These are phyloP conservation scores for Parauchenoglanis ngamensis DNA, from an alignment of 2,797 vertebrate species.

Conservation along the genomic window DNA sequence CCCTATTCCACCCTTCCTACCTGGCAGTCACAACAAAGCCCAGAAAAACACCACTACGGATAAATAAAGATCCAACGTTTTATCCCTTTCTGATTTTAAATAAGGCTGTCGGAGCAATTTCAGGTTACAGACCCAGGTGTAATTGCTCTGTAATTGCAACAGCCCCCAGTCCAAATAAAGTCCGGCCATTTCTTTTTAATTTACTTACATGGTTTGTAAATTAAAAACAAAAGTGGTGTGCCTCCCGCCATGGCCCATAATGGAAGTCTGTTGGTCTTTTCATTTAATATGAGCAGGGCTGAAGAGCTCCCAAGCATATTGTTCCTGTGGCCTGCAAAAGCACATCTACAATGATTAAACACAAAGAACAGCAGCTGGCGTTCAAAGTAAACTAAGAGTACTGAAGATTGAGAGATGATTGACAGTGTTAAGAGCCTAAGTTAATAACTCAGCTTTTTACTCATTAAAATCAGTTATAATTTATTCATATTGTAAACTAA, in stretches of 20 bases:
- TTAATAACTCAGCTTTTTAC: not conserved
- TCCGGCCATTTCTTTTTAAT: conserved; percentile 5
- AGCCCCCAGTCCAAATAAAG: conserved; percentile 5
- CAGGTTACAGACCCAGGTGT: conserved; percentile 1
- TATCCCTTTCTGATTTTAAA: conserved; percentile 3
- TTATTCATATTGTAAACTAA: not conserved
- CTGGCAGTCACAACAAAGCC: not conserved
- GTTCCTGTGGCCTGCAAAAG: not conserved
- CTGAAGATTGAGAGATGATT: not conserved
- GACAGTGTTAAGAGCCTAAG: not conserved
- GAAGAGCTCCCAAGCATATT: conserved; percentile 18
- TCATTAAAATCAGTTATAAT: not conserved
- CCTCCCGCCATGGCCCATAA: not conserved
- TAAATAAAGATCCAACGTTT: not conserved
- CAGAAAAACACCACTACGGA: not conserved
- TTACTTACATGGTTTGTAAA: conserved; percentile 26
- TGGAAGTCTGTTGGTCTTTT: not conserved
- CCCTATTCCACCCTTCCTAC: not conserved
- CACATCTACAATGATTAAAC: not conserved
- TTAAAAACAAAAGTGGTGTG: conserved; percentile 4
- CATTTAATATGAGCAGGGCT: not conserved
- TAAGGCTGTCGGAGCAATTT: conserved; percentile 4
- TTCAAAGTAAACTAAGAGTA: conserved; percentile 5
- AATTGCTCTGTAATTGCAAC: conserved; percentile 18
- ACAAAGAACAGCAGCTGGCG: not conserved